Conservation (phyloP, 2,113 vertebrate genomes). For the Crotalus helleri region DNA sequence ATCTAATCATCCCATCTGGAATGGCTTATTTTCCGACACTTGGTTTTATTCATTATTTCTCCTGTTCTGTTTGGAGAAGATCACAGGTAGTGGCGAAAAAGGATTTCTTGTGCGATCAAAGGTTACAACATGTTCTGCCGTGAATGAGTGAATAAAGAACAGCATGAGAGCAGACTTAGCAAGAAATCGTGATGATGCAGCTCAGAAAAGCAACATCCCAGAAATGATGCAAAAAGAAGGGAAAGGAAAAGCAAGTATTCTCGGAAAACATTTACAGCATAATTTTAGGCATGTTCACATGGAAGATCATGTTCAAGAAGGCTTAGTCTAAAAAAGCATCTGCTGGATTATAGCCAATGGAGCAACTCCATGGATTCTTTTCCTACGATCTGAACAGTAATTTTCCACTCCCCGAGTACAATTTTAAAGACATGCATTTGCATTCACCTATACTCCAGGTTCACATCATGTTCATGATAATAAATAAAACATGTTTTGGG, state of each 20-base stretch:
- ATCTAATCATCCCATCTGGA: neutral
- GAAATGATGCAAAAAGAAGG: neutral
- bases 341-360: neutral
- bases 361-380: neutral
- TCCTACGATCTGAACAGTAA: neutral
- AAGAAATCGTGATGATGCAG: neutral
- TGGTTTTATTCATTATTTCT: slow-evolving; percentile 29
- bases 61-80: slow-evolving; percentile 49
- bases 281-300: neutral
- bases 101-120: slow-evolving; percentile 61
- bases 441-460: neutral
- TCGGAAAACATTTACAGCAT: neutral
- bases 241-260: neutral
- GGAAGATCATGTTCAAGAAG: neutral
- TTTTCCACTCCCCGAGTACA: neutral
- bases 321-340: neutral
- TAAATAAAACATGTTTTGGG: neutral
- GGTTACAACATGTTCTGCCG: slow-evolving; percentile 59
- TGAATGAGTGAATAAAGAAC: slow-evolving; percentile 23
- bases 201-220: neutral
- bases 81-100: slow-evolving; percentile 57
- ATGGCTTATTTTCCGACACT: neutral
- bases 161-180: slow-evolving; percentile 9
- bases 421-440: neutral
- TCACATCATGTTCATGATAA: neutral